Evolutionary conservation across 2,888 invertebrate species (phyloP).

Genomic region (Odontocolon sp.): DNA sequence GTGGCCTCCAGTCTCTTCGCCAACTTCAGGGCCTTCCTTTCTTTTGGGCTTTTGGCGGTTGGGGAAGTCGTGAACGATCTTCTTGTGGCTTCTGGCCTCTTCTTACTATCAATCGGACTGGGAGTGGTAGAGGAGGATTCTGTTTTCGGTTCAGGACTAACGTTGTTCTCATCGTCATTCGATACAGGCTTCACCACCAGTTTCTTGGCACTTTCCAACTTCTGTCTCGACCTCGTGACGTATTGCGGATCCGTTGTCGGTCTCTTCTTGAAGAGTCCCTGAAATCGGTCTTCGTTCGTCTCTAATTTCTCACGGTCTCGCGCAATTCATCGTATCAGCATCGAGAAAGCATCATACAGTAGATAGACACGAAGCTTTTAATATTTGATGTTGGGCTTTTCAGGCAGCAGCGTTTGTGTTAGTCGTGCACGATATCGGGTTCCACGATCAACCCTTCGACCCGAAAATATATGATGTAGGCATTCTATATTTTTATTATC

Average conservation of each 20-base stretch:
- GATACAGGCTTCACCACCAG: slow-evolving; percentile 72
- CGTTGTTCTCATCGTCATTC: slow-evolving; percentile 66
- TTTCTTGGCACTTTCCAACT: slow-evolving; percentile 76
- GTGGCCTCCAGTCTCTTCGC: slow-evolving; percentile 36
- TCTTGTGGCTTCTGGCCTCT: slow-evolving; percentile 15
- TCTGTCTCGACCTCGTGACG: slow-evolving; percentile 74
- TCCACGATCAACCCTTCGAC: slow-evolving; percentile 7
- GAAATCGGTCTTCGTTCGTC: slow-evolving; percentile 70
- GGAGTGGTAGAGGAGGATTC: not conserved
- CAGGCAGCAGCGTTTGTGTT: slow-evolving; percentile 45
- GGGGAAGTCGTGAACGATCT: not conserved
- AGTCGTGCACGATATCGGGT: slow-evolving; percentile 41
- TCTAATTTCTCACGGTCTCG: slow-evolving; percentile 52
- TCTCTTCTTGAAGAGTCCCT: slow-evolving; percentile 73
- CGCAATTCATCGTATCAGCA: slow-evolving; percentile 2
- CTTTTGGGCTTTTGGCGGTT: slow-evolving; percentile 15
- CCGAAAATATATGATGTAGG: slow-evolving; percentile 1
- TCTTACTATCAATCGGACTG: slow-evolving; percentile 3
- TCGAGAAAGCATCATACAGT: slow-evolving; percentile 11
- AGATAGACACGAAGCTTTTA: slow-evolving; percentile 23
- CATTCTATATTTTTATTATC: slow-evolving; percentile 27
- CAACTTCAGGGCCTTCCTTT: slow-evolving; percentile 16
- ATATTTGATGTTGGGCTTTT: slow-evolving; percentile 4
- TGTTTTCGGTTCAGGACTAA: not conserved
- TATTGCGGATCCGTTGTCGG: slow-evolving; percentile 68